Evolutionary conservation across 2,888 invertebrate species (phyloP), one percentile per base, ranked within the genome.

Genomic region (Nycteola revayana): DNA sequence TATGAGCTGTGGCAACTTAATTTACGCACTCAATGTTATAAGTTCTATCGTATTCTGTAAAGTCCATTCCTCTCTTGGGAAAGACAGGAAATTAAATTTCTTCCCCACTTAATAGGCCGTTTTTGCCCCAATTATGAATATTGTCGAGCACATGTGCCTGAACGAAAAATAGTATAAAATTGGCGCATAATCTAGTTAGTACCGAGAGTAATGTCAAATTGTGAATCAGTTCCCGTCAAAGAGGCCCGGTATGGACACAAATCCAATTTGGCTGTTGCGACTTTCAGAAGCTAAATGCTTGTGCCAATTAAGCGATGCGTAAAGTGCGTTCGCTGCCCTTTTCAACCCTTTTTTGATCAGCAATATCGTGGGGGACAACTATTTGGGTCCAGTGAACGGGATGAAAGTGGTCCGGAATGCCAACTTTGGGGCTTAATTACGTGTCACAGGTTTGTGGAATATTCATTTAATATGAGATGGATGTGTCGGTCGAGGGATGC

Each of bases 211-310:
- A 80, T 80, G 77, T 76, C 68, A 76, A 78, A 80, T 77, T 74
- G 79, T 76, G 75, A 80, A 75, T 75, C 66, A 70, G 63, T 58
- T 60, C 42, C 70, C 73, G 77, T 81, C 83, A 84, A 85, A 84
- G 79, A 75, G 65, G 63, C 54, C 42, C 49, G 60, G 59, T 65
- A 67, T 69, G 73, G 74, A 72, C 73, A 66, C 65, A 80, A 85
- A 86, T 85, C 83, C 78, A 85, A 86, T 85, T 87, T 82, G 72
- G 67, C 67, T 77, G 73, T 76, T 80, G 75, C 79, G 74, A 80
- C 81, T 84, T 83, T 78, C 76, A 71, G 63, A 69, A 69, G 67
- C 66, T 73, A 75, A 76, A 78, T 71, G 80, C 75, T 79, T 73
- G 75, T 70, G 72, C 74, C 84, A 84, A 86, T 84, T 84, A 86